These are phyloP conservation scores for Todus mexicanus DNA, from an alignment of 2,797 vertebrate genomes.

Conservation along the genomic window DNA sequence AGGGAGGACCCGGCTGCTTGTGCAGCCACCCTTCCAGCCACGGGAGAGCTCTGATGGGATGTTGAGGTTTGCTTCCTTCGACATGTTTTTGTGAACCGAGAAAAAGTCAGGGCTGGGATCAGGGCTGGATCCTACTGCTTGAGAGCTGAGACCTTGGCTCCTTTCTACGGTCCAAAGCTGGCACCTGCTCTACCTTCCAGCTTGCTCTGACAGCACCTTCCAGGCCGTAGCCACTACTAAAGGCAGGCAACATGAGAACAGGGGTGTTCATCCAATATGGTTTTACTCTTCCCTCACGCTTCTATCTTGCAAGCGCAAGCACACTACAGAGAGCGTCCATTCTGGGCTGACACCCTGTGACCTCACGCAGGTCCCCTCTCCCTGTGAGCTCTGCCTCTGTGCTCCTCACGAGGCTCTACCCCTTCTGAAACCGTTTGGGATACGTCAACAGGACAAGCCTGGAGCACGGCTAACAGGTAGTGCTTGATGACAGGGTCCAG, in stretches of 20 bases:
- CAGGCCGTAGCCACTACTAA: not conserved
- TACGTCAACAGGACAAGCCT: not conserved
- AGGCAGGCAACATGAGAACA: not conserved
- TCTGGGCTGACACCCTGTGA: fast-evolving
- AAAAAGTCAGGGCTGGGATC: not conserved
- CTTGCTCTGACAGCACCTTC: not conserved
- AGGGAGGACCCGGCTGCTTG: not conserved
- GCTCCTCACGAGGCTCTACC: not conserved
- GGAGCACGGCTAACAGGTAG: fast-evolving
- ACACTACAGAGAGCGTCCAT: not conserved
- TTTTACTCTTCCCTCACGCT: not conserved
- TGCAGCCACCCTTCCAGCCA: not conserved
- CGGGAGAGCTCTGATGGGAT: not conserved
- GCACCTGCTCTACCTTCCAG: not conserved
- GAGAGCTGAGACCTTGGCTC: not conserved
- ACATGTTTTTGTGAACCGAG: not conserved
- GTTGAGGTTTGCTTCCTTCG: not conserved
- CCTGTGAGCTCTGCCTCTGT: not conserved
- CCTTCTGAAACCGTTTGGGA: not conserved
- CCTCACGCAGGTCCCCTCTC: not conserved
- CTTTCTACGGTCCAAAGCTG: not conserved
- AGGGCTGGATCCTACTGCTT: not conserved
- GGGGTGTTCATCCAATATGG: fast-evolving
- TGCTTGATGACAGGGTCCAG: not conserved
- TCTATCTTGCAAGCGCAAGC: not conserved